Base-by-base conservation (phyloP, 2,113 vertebrate species). In the Solea senegalensis region DNA sequence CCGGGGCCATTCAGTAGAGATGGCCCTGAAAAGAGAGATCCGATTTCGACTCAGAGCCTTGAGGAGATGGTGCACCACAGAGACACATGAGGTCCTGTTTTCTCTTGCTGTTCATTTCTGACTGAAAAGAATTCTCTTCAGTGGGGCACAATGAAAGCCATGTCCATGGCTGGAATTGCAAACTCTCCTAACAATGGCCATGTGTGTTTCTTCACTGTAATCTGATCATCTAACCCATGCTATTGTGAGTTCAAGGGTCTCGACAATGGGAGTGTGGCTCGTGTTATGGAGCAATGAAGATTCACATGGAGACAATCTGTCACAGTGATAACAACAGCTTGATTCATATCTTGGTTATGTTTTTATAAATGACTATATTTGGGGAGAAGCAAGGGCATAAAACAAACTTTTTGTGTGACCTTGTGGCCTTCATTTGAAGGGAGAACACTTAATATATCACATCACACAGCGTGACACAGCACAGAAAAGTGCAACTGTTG, bases 171-270 rank as follows among this genome's bases (percentile, higher is more conserved):
- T 85, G 74, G 81, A 86, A 87, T 77, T 58, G 66, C 79, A 89
- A 64, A 82, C 74, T 82, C 64, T 51, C 56, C 69, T 76, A 90
- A 88, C 88, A 90, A 86, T 88, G 54, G 60, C 74, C 88, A 86
- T 86, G 83, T 89, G 83, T 86, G 76, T 86, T 80, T 90, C 72
- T 61, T 46, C 65, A 64, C 68, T 80, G 83, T 84, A 90, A 91
- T 88, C 76, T 85, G 87, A 91, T 88, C 76, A 81, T 76, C 81
- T 83, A 72, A 83, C 84, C 76, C 53, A 63, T 44, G 66, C 73
- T 61, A 80, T 81, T 85, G 74, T 76, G 73, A 78, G 74, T 87
- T 87, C 69, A 84, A 82, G 73, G 85, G 85, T 88, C 79, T 75
- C n/a, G 54, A 76, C 76, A 84, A 77, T 81, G 72, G 69, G 80